Evolutionary conservation across 2,113 vertebrate species (phyloP).

Genomic region (Seriola aureovittata): DNA sequence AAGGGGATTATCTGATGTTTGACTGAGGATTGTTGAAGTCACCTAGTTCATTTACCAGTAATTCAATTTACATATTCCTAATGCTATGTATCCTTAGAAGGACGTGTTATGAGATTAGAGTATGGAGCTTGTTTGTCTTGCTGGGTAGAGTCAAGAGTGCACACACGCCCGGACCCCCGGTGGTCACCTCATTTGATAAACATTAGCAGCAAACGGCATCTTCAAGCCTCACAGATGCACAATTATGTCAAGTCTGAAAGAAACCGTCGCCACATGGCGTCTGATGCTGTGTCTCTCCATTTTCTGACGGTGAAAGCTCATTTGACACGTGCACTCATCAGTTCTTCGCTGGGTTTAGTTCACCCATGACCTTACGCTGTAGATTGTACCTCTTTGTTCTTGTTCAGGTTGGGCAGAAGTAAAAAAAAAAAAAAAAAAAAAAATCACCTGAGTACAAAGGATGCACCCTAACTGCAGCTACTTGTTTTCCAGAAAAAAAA

Average conservation of each 20-base stretch:
- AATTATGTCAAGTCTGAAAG: constrained; percentile 13
- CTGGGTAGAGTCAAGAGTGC: constrained; percentile 10
- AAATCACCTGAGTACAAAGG: neutral
- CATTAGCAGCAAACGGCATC: constrained; percentile 24
- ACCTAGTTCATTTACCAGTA: constrained; percentile 30
- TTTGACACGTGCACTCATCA: constrained; percentile 30
- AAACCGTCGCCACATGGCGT: constrained; percentile 20
- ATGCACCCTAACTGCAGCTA: constrained; percentile 24
- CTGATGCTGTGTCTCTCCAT: neutral
- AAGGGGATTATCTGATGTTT: constrained; percentile 60
- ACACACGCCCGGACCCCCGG: neutral
- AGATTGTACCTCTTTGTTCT: constrained; percentile 25
- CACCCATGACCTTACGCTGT: constrained; percentile 28
- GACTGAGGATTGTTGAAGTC: constrained; percentile 46
- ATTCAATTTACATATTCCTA: constrained; percentile 18
- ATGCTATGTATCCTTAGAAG: constrained; percentile 33
- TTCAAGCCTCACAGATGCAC: constrained; percentile 33
- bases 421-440: neutral
- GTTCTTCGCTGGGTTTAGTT: constrained; percentile 14
- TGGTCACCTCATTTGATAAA: constrained; percentile 38
- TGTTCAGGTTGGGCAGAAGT: neutral
- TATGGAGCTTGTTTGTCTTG: constrained; percentile 15
- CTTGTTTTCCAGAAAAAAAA: constrained; percentile 18
- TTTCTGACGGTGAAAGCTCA: neutral
- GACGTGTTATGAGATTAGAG: constrained; percentile 22